phyloP scores from a whole-genome alignment of 1,140 invertebrate genomes.

The Parasteatoda tepidariorum region DNA sequence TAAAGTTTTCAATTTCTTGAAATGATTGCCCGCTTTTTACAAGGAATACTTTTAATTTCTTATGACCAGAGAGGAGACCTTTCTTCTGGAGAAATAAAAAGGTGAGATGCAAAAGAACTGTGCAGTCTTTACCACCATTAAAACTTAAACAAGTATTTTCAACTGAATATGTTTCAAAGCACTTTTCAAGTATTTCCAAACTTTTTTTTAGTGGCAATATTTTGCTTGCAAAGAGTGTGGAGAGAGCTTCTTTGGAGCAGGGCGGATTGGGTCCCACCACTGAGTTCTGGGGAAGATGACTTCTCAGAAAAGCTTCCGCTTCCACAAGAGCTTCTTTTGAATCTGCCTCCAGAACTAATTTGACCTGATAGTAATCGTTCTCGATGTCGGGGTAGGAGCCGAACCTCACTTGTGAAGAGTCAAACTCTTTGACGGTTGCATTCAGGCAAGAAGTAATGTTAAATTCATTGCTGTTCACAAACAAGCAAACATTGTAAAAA shows the following conservation, averaged over 20 bases:
- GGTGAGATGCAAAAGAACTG: conserved; percentile 84
- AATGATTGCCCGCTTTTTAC: conserved; percentile 82
- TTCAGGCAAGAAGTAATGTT: conserved; percentile 72
- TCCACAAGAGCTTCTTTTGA: conserved; percentile 64
- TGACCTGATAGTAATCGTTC: conserved; percentile 72
- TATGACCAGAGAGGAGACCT: conserved; percentile 68
- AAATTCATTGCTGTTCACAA: conserved; percentile 74
- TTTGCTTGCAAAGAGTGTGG: too few relatives aligned
- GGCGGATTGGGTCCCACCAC: conserved; percentile 64
- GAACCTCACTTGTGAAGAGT: conserved; percentile 72
- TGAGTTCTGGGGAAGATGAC: conserved; percentile 67
- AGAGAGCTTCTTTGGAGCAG: conserved; percentile 5
- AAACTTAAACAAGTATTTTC: conserved; percentile 89
- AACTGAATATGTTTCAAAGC: conserved; percentile 72
- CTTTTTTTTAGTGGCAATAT: conserved; percentile 2
- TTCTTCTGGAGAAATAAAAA: conserved; percentile 71
- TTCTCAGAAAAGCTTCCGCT: conserved; percentile 65
- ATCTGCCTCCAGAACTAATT: conserved; percentile 69
- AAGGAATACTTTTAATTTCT: conserved; percentile 77
- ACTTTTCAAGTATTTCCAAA: conserved; percentile 66
- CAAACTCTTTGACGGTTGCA: conserved; percentile 71
- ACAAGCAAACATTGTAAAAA: conserved; percentile 70
- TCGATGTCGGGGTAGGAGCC: conserved; percentile 78
- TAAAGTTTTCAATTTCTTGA: conserved; percentile 87
- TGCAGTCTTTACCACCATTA: conserved; percentile 98